phyloP scores from a whole-genome alignment of 2,797 vertebrate species.

The Molossus molossus region DNA sequence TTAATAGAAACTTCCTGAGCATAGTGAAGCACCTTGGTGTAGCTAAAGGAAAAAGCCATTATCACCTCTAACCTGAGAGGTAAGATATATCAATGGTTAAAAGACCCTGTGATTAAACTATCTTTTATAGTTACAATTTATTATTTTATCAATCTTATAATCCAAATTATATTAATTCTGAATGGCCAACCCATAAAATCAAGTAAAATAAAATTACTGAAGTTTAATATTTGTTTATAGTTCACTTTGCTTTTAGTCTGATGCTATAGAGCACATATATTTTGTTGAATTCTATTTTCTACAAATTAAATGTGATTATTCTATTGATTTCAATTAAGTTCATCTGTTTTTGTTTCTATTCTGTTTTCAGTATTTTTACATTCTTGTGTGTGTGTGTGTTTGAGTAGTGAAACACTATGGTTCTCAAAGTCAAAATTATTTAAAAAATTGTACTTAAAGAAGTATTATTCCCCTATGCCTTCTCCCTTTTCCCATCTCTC shows the following conservation, averaged over 20 bases:
- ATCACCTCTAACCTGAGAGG: background rate
- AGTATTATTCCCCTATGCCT: background rate
- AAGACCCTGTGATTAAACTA: background rate
- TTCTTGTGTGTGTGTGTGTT: background rate
- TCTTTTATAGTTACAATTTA: background rate
- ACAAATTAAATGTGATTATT: background rate
- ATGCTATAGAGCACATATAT: background rate
- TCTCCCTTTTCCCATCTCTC: background rate
- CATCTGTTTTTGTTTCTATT: background rate
- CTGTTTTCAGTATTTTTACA: background rate
- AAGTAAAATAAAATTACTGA: background rate
- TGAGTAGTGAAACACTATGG: background rate
- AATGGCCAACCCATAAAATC: background rate
- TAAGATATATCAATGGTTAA: background rate
- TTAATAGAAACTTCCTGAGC: background rate
- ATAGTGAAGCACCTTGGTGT: background rate
- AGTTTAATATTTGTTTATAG: background rate
- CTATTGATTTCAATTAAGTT: background rate
- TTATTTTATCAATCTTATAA: background rate
- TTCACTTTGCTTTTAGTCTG: background rate
- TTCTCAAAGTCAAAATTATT: background rate
- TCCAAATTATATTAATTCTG: background rate
- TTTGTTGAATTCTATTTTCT: background rate
- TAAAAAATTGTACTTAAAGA: background rate
- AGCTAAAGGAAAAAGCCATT: background rate